Evolutionary conservation across 2,113 vertebrate species (phyloP), one percentile per base, ranked within the genome.

Genomic region (Onychostoma macrolepis): DNA sequence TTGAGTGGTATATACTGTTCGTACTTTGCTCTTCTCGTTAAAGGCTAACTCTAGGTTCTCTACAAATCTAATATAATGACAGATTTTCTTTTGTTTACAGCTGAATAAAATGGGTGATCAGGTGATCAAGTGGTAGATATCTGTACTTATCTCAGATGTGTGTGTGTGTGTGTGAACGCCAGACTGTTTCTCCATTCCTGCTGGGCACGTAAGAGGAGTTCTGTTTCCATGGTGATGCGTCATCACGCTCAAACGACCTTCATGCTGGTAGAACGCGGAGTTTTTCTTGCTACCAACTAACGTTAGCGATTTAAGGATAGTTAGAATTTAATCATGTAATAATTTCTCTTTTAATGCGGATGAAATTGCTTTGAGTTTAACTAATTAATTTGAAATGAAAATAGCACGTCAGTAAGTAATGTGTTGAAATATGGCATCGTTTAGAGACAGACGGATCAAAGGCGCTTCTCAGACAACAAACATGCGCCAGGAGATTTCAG

Each of bases 151-250:
- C 6, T 67, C 61, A 26, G 4, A 12, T 13, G 15, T 8, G 65
- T 36, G 3, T 13, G 15, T 8, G 65, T 36, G 3, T 71, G 21
- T 26, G 2, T n/a, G 28, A 36, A 0, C 19, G 58, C 24, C 8
- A 24, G 10, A n/a, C 10, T 13, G 26, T 30, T 24, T 13, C 17
- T 2, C 43, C n/a, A 17, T 30, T 50, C 0, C 75, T 50, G 4
- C 30, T 77, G 13, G 24, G 26, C 1, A 50, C 50, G 28, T 74
- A 28, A 88, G 89, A 79, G 90, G 86, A 87, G 89, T 84, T 61
- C 11, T 50, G 91, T 90, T 90, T 78, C 91, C 89, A 90, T 87
- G 69, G 90, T 85, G 80, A 90, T 80, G 81, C 86, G 80, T 87
- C 84, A 53, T 65, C 86, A 75, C 43, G 76, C 69, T 69, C 38